Evolutionary conservation across 1,140 invertebrate species (phyloP), one percentile per base, ranked within the genome.

Genomic region (Leptinotarsa lineolata): DNA sequence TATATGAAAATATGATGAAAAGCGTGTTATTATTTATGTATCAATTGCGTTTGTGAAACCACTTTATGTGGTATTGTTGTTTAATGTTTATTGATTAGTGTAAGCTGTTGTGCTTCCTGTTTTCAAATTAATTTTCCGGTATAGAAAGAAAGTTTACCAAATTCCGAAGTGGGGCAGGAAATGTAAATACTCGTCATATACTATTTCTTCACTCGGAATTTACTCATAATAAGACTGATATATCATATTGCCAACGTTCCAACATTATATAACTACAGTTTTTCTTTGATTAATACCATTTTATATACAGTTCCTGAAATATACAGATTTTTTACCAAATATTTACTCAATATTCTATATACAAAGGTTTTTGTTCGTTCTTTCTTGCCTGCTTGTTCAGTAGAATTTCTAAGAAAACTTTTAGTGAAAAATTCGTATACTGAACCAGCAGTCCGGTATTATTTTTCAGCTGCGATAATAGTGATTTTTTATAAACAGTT

Each of bases 321-420:
- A 83, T 83, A 83, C 81, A 83, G 79, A 82, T 82, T 83, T 83
- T 81, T 83, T 80, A 83, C 79, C 81, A 80, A 80, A 82, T 82
- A 81, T 81, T 75, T 81, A 80, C 75, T 78, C 74, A 77, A 82
- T 76, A 77, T 79, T 77, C 75, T 80, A 82, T 81, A 82, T 80
- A 83, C 81, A 81, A 77, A 64, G 74, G 77, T 75, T 82, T 81
- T 72, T 76, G 75, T 78, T 77, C 68, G 44, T 68, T 68, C 64
- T 22, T 72, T 67, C 77, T 67, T 3, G 68, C 20, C 39, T 59
- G 68, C 46, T 22, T n/a, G 15, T n/a, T 44, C 18, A 20, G 20
- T 21, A 58, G 68, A n/a, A 21, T 69, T n/a, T 16, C 18, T 6
- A 58, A 58, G n/a, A 1, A 8, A 15, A 6, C 30, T 58, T 21